Conservation (phyloP, 1,140 invertebrate species). For the Drosophila seguyi region DNA sequence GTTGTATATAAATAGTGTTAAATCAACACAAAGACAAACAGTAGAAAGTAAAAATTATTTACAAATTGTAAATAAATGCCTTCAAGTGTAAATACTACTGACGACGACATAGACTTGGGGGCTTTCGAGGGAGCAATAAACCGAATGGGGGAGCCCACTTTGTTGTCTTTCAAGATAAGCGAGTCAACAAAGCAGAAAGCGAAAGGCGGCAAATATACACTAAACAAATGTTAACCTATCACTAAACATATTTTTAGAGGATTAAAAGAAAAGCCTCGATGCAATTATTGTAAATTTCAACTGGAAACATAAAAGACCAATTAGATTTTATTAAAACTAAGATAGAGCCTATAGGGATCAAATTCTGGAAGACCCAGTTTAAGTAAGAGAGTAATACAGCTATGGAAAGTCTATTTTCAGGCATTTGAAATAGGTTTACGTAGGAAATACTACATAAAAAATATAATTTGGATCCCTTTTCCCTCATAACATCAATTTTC, state of each 20-base stretch:
- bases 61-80: neutral
- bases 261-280: neutral
- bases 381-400: no score
- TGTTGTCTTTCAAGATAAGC: constrained; percentile 5
- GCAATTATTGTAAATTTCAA: neutral
- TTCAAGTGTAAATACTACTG: neutral
- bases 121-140: neutral
- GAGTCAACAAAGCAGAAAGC: neutral
- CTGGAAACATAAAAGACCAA: neutral
- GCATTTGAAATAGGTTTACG: neutral
- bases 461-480: no score
- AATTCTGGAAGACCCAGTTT: no score
- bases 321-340: no score
- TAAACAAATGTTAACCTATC: neutral
- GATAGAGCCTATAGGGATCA: no score
- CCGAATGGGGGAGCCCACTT: neutral
- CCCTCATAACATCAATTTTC: no score
- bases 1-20: neutral
- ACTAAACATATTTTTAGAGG: neutral
- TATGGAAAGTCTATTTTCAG: neutral
- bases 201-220: neutral
- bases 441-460: no score
- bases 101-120: neutral
- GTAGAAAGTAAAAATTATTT: neutral
- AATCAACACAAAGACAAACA: neutral